Conservation (phyloP, 2,888 invertebrate genomes). For the Carabus problematicus region DNA sequence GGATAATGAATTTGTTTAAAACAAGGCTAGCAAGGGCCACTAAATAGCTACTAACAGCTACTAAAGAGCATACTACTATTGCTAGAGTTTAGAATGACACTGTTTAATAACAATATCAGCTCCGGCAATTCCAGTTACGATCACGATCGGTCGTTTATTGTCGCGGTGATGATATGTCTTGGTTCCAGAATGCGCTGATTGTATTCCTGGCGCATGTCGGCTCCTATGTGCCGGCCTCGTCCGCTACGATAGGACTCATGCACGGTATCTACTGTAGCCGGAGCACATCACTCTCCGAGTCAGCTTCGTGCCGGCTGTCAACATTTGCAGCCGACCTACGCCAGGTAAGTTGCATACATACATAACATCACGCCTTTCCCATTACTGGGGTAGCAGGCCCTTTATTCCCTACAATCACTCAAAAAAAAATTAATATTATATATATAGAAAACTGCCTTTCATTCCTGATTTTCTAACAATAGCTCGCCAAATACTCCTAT, state of each 20-base stretch:
- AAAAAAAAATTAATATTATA: too few relatives aligned
- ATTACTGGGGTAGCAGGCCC: too few relatives aligned
- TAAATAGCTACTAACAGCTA: constrained; percentile 5
- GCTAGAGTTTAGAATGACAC: too few relatives aligned
- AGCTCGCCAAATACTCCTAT: too few relatives aligned
- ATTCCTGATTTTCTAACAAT: too few relatives aligned
- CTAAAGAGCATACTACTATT: background rate
- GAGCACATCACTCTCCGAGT: constrained; percentile 70
- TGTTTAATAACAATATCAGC: too few relatives aligned
- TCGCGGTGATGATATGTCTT: too few relatives aligned
- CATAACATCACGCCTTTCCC: background rate
- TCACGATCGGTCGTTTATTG: too few relatives aligned
- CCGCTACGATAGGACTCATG: constrained; percentile 74
- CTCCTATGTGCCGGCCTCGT: constrained; percentile 84
- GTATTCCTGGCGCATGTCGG: constrained; percentile 89
- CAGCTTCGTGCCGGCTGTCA: constrained; percentile 79
- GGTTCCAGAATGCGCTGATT: constrained; percentile 69
- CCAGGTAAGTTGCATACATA: constrained; percentile 66
- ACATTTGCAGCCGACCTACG: constrained; percentile 85
- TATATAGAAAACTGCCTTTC: too few relatives aligned
- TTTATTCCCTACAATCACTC: too few relatives aligned
- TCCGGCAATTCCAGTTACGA: too few relatives aligned
- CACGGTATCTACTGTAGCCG: constrained; percentile 79
- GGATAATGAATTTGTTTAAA: constrained; percentile 79
- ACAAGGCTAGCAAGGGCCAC: background rate